phyloP scores from a whole-genome alignment of 2,797 vertebrate species.

The Apodemus agrarius region DNA sequence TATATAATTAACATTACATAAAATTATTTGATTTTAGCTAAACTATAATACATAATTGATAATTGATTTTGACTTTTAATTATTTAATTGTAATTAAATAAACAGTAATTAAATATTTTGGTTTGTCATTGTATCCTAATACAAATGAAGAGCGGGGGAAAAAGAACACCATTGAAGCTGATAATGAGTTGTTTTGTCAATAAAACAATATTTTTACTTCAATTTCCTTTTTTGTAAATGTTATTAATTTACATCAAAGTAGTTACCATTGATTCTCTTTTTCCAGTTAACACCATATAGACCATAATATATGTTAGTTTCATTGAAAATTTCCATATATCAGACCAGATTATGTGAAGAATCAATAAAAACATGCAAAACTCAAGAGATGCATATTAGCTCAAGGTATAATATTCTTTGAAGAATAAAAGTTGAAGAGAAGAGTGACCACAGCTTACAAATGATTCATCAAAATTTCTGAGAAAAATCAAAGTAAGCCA shows the following conservation, averaged over 20 bases:
- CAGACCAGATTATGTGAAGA: too few species aligned
- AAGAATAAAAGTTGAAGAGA: neutral
- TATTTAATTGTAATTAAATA: neutral
- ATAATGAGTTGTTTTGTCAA: neutral
- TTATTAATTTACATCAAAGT: neutral
- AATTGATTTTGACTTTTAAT: neutral
- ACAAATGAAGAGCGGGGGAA: neutral
- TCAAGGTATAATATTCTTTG: neutral
- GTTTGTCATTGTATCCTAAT: neutral
- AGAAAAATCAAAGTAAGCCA: neutral
- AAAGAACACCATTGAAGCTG: neutral
- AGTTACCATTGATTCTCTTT: neutral
- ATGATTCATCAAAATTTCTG: neutral
- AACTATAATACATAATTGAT: neutral
- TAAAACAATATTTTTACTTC: neutral
- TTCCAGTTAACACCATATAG: neutral
- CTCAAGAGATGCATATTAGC: neutral
- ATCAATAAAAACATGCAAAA: neutral
- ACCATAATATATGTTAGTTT: neutral
- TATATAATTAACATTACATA: neutral
- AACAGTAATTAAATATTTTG: neutral
- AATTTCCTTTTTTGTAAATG: neutral
- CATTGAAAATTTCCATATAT: too few species aligned
- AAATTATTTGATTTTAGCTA: neutral
- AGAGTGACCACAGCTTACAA: neutral